Evolutionary conservation across 2,888 invertebrate species (phyloP).

Genomic region (Tillus elongatus): DNA sequence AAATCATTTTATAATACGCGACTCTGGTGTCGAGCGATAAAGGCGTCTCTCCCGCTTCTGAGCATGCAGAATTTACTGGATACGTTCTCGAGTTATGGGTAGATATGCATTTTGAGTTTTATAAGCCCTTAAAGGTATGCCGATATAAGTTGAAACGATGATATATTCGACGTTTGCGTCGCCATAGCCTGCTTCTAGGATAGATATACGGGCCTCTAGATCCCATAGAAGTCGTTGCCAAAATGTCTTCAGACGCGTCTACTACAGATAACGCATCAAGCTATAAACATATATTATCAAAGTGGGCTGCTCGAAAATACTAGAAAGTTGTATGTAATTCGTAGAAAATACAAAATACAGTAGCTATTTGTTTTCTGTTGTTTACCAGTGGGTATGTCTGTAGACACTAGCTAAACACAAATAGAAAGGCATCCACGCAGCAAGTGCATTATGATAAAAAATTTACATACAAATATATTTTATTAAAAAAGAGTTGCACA

Average conservation of each 20-base stretch:
- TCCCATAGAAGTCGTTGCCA: slow-evolving; percentile 14
- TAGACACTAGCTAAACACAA: too few relatives aligned
- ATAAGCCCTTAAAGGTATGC: slow-evolving; percentile 32
- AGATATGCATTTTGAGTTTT: slow-evolving; percentile 37
- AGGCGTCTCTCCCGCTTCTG: slow-evolving; percentile 30
- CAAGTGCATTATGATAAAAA: too few relatives aligned
- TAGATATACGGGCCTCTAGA: slow-evolving; percentile 14
- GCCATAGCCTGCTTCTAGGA: slow-evolving; percentile 14
- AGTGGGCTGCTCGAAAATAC: too few relatives aligned
- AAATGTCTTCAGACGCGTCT: slow-evolving; percentile 16
- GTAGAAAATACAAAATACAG: too few relatives aligned
- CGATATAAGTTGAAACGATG: slow-evolving; percentile 32
- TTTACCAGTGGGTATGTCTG: too few relatives aligned
- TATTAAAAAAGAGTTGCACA: too few relatives aligned
- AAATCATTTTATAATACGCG: slow-evolving; percentile 38
- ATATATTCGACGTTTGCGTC: slow-evolving; percentile 28
- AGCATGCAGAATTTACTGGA: slow-evolving; percentile 33
- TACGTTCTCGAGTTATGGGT: slow-evolving; percentile 31
- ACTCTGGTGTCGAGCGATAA: slow-evolving; percentile 36
- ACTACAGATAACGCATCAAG: too few relatives aligned
- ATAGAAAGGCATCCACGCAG: too few relatives aligned
- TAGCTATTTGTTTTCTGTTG: too few relatives aligned
- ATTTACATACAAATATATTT: too few relatives aligned
- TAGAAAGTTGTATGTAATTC: too few relatives aligned
- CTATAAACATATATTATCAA: too few relatives aligned